These are phyloP conservation scores for Altica lythri DNA, from an alignment of 2,888 invertebrate genomes.

Conservation along the genomic window DNA sequence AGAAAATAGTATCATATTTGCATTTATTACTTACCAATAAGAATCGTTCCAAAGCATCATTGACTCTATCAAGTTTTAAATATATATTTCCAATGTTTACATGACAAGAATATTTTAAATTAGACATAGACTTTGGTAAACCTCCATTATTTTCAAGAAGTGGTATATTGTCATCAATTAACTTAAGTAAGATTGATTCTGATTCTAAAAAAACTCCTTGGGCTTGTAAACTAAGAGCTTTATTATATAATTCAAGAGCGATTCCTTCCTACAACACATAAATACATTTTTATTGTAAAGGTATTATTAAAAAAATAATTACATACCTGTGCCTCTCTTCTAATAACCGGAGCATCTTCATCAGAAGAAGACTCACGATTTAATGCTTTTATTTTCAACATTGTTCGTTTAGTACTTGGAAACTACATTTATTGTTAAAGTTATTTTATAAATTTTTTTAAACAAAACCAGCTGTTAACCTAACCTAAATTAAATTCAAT, in stretches of 20 bases:
- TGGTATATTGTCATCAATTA: slow-evolving; percentile 64
- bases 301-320: too few species aligned
- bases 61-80: slow-evolving; percentile 62
- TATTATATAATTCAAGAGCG: slow-evolving; percentile 77
- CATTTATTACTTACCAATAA: slow-evolving; percentile 62
- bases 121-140: slow-evolving; percentile 65
- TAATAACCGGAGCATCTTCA: slow-evolving; percentile 61
- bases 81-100: slow-evolving; percentile 80
- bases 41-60: slow-evolving; percentile 72
- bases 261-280: slow-evolving; percentile 69
- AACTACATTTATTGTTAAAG: too few species aligned
- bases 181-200: slow-evolving; percentile 67
- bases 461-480: too few species aligned
- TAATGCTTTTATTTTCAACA: slow-evolving; percentile 63
- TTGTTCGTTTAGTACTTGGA: too few species aligned
- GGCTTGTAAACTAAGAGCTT: slow-evolving; percentile 72
- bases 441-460: too few species aligned
- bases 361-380: slow-evolving; percentile 62
- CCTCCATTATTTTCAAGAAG: slow-evolving; percentile 61
- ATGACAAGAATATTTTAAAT: slow-evolving; percentile 81
- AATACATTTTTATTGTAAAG: slow-evolving; percentile 23
- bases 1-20: too few species aligned
- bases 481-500: too few species aligned
- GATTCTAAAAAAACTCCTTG: slow-evolving; percentile 70
- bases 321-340: slow-evolving; percentile 68